Evolutionary conservation across 2,113 vertebrate genomes (phyloP), one percentile per base, ranked within the genome.

Genomic region (Albula glossodonta): DNA sequence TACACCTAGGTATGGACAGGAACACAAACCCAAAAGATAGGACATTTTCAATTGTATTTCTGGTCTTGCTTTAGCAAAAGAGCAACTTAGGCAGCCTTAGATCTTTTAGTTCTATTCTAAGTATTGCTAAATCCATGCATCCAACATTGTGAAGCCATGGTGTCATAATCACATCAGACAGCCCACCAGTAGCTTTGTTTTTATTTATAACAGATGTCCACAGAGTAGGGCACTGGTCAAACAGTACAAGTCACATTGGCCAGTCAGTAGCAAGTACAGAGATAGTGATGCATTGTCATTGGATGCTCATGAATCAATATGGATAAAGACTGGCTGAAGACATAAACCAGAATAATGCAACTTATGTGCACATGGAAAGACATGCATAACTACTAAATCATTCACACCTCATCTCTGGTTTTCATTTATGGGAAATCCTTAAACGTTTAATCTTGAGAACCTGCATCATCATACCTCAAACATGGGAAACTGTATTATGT

Each of bases 1-100:
- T 79, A 48, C 84, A 85, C n/a, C 77, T 85, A 60, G 25, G 77
- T 41, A 53, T 41, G 53, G 77, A 49, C 19, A 60, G 77, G 15
- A 50, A 60, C 15, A 49, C 41, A 60, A 57, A 2, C 5, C 15
- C 2, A 25, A 8, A 10, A 17, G 52, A 51, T 15, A 51, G 25
- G 70, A 31, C 50, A 25, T 52, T 78, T 19, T 41, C 6, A 19
- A 19, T 19, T 22, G 60, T 22, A 3, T 22, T 66, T 4, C 15
- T 8, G 60, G 4, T 66, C 13, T 12, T 9, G 56, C 60, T 19
- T 19, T 63, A 4, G 2, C 60, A 56, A 56, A 56, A 56, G 60
- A 19, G 60, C 17, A 66, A 66, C 19, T 2, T 22, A 66, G 60
- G 60, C 70, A 31, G 60, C 60, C 60, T 66, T 66, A 4, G 60